Conservation (phyloP, 2,797 vertebrate genomes). For the Vultur gryphus region DNA sequence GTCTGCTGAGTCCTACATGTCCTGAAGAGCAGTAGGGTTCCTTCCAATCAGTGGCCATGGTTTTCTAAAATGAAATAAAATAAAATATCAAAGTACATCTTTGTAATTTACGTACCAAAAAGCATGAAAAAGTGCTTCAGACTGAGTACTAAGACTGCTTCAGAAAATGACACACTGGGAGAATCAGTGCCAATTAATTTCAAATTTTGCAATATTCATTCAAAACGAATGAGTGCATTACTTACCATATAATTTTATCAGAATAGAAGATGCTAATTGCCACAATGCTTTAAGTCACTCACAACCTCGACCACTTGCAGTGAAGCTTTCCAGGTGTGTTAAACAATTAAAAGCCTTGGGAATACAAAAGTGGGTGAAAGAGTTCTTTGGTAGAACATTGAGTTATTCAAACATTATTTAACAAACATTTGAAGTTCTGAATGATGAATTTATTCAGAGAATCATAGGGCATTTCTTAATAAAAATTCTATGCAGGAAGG, state of each 20-base stretch:
- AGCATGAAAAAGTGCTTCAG: not conserved
- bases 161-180: not conserved
- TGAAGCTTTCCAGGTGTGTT: not conserved
- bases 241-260: not conserved
- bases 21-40: not conserved
- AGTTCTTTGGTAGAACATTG: not conserved
- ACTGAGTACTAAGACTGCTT: not conserved
- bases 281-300: not conserved
- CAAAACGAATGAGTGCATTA: not conserved
- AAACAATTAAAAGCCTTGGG: not conserved
- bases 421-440: not conserved
- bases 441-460: not conserved
- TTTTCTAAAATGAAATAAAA: not conserved
- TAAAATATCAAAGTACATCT: not conserved
- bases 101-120: not conserved
- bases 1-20: not conserved
- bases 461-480: not conserved
- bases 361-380: not conserved
- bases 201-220: not conserved
- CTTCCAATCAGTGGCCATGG: not conserved
- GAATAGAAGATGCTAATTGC: not conserved
- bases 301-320: not conserved
- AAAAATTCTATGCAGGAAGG: not conserved
- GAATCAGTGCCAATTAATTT: not conserved
- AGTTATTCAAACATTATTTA: not conserved